Evolutionary conservation across 2,113 vertebrate species (phyloP).

Genomic region (Fregata magnificens): DNA sequence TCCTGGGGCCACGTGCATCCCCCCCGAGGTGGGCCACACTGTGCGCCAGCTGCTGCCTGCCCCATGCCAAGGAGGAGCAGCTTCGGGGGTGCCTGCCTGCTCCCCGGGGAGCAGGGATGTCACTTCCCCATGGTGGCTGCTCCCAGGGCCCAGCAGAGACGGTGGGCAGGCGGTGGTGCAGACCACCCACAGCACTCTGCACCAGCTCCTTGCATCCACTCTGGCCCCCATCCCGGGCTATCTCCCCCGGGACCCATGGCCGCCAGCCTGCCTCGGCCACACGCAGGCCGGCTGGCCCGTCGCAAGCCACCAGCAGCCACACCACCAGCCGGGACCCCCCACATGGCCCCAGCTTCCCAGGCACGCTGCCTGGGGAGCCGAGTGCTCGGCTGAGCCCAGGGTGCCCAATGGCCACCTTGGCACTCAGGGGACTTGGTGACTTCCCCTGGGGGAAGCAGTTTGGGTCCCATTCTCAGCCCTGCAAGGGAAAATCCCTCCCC

Average conservation of each 20-base stretch:
- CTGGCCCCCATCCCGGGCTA: not conserved
- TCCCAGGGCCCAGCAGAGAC: not conserved
- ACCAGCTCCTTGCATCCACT: not conserved
- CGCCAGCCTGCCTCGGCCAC: not conserved
- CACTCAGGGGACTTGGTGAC: accelerated
- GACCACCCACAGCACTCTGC: not conserved
- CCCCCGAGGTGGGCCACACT: accelerated
- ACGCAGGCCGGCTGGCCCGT: not conserved
- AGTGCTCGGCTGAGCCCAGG: accelerated
- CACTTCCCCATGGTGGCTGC: not conserved
- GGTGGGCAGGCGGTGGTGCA: not conserved
- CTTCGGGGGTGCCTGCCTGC: accelerated
- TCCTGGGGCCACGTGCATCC: not conserved
- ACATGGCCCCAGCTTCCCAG: accelerated
- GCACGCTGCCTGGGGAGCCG: accelerated
- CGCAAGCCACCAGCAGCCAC: not conserved
- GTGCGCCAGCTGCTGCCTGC: not conserved
- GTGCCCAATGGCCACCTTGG: not conserved
- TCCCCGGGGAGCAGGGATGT: not conserved
- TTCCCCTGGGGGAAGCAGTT: accelerated
- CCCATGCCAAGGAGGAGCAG: not conserved
- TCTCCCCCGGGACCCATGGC: accelerated
- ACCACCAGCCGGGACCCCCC: not conserved
- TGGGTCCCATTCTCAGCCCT: not conserved
- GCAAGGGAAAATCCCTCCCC: not conserved